These are phyloP conservation scores for Campopleginae sp. DNA, from an alignment of 2,888 invertebrate species.

Conservation along the genomic window DNA sequence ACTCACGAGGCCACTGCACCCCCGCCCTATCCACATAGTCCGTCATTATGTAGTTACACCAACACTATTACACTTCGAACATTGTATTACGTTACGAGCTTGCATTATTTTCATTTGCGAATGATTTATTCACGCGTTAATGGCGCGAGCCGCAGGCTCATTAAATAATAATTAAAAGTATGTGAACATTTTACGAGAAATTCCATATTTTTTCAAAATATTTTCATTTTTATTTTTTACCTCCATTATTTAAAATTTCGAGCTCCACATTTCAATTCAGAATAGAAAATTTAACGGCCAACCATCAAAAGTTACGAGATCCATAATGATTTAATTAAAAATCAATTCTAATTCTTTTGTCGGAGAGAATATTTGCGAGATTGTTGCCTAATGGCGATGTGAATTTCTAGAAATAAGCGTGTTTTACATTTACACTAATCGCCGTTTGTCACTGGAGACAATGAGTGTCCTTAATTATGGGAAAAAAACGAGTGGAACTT, in stretches of 20 bases:
- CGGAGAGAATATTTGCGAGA: background rate
- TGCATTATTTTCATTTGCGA: constrained; percentile 21
- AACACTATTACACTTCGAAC: background rate
- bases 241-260: background rate
- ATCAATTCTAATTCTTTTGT: background rate
- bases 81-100: constrained; percentile 9
- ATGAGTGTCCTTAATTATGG: constrained; percentile 56
- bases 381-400: background rate
- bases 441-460: constrained; percentile 54
- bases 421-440: constrained; percentile 2
- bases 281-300: background rate
- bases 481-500: constrained; percentile 23
- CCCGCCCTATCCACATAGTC: constrained; percentile 35
- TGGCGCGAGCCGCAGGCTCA: background rate
- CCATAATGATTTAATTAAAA: background rate
- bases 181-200: background rate
- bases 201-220: background rate
- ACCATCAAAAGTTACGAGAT: background rate
- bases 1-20: constrained; percentile 69
- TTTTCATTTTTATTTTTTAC: background rate
- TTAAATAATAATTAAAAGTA: background rate
- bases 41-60: background rate
- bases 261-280: background rate
- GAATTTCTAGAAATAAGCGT: background rate
- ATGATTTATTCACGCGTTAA: constrained; percentile 17